These are phyloP conservation scores for Tetrapedia diversipes DNA, from an alignment of 2,888 invertebrate species.

Conservation along the genomic window DNA sequence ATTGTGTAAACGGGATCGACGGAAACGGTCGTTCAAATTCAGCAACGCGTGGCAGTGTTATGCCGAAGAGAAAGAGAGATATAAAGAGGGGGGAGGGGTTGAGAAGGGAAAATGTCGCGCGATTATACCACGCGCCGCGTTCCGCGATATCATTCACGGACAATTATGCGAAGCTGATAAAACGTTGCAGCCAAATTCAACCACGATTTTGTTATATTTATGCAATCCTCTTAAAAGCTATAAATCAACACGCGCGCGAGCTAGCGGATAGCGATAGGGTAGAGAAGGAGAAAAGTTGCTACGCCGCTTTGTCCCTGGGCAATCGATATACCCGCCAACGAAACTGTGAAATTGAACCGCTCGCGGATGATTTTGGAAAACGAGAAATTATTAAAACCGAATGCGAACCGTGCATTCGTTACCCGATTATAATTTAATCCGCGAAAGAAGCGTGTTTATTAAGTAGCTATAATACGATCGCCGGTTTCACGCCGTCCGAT, in stretches of 20 bases:
- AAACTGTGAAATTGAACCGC: slow-evolving; percentile 27
- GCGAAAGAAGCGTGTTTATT: neutral
- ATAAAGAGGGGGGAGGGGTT: no score
- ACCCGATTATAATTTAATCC: slow-evolving; percentile 8
- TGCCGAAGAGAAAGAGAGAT: no score
- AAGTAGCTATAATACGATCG: neutral
- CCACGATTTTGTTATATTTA: slow-evolving; percentile 27
- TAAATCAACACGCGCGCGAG: slow-evolving; percentile 20
- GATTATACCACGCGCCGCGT: slow-evolving; percentile 25
- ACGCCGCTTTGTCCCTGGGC: neutral
- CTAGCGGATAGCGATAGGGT: neutral
- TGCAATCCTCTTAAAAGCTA: slow-evolving; percentile 51
- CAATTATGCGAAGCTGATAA: slow-evolving; percentile 58
- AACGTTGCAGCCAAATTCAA: slow-evolving; percentile 35
- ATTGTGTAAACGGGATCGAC: slow-evolving; percentile 35
- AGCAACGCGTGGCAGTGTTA: slow-evolving; percentile 69
- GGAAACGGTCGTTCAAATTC: slow-evolving; percentile 66
- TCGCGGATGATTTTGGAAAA: slow-evolving; percentile 18
- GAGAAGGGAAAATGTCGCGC: slow-evolving; percentile 9
- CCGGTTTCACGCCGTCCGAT: neutral
- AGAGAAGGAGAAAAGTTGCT: neutral
- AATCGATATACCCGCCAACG: slow-evolving; percentile 11
- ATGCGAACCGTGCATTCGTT: neutral
- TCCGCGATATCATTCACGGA: slow-evolving; percentile 47
- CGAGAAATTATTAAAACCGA: slow-evolving; percentile 18